Evolutionary conservation across 2,797 vertebrate species (phyloP).

Genomic region (Otus scops): DNA sequence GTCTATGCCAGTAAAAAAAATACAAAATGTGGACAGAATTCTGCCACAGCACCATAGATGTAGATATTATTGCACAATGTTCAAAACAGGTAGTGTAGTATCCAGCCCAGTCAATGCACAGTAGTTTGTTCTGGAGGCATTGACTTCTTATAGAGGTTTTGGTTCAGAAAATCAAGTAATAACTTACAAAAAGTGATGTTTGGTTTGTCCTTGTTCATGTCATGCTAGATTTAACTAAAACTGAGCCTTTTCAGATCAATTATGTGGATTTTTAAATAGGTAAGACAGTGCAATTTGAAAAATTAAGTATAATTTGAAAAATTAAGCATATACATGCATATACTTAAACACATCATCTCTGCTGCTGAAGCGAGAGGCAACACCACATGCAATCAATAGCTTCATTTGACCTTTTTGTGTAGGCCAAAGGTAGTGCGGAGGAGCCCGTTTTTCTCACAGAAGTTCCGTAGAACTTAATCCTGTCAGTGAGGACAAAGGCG

Average conservation of each 20-base stretch:
- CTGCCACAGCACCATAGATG: constrained; percentile 29
- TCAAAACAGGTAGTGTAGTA: background rate
- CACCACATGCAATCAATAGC: background rate
- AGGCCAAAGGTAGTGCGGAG: background rate
- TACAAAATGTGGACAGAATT: constrained; percentile 43
- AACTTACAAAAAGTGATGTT: background rate
- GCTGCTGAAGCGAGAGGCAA: background rate
- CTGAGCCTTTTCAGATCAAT: background rate
- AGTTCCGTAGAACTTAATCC: background rate
- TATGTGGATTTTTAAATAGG: background rate
- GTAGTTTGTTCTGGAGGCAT: background rate
- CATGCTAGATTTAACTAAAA: background rate
- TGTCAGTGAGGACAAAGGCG: background rate
- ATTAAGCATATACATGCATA: background rate
- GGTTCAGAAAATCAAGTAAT: constrained; percentile 2
- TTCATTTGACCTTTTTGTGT: background rate
- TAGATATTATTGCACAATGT: background rate
- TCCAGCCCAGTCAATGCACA: background rate
- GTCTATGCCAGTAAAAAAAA: background rate
- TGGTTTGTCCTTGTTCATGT: background rate
- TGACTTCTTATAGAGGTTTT: background rate
- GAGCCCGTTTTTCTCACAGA: background rate
- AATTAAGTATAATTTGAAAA: background rate
- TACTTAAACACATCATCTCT: background rate
- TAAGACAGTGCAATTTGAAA: background rate